Evolutionary conservation across 1,140 invertebrate genomes (phyloP), one percentile per base, ranked within the genome.

Genomic region (Drosophila baimaii): DNA sequence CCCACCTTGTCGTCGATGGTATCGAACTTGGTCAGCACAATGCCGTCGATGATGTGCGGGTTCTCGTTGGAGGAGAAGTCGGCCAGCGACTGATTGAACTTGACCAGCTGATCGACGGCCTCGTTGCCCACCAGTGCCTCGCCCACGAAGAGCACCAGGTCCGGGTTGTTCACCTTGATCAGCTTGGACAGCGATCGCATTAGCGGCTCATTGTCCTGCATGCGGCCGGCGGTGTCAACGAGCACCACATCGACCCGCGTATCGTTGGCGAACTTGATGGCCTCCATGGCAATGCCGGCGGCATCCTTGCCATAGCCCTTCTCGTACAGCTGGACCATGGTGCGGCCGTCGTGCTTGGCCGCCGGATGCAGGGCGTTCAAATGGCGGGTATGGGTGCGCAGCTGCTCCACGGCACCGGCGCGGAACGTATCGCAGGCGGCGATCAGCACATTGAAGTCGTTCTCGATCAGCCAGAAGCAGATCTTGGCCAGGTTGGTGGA

Each of bases 81-180:
- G 12, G 96, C 97, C 13, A 99, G 93, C 4, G 98, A 98, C 92
- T 99, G 97, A 93, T 99, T 99, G 92, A 99, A 99, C 93, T 99
- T 99, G 0, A 98, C 96, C 46, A 99, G 94, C 92, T 99, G 99
- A 93, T 99, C 99, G 25, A 99, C 98, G 49, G 99, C 99, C 93
- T 99, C 99, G 92, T 99, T 99, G n/a, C 99, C 99, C 15, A 99
- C 99, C 2, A 99, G 93, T 1, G 99, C 99, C 93, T 99, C 99
- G 2, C 99, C 99, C 7, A 99, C 99, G 93, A 99, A 99, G 10
- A 99, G 93, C 5, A 99, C 98, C 72, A 99, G 93, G 93, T 99
- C 99, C 0, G 99, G 99, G 81, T 98, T 95, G 92, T 99, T 99
- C 2, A 95, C 94, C 92, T 95, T 95, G 59, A 96, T 96, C 15